phyloP scores from a whole-genome alignment of 2,888 invertebrate genomes.

The Ochlodes sylvanus region DNA sequence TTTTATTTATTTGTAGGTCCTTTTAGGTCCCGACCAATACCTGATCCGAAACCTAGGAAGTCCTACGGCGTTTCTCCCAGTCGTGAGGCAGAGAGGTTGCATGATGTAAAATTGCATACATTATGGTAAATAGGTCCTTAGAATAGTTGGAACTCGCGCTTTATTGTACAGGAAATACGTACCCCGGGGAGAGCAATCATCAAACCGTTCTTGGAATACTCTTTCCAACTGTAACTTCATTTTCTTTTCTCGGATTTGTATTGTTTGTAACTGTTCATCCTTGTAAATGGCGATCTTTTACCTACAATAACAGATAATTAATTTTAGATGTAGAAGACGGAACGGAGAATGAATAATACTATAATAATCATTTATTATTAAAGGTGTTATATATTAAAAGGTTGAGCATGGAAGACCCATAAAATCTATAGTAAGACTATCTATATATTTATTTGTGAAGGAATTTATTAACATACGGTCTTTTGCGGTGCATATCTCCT shows the following conservation, averaged over 20 bases:
- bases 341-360: too few relatives aligned
- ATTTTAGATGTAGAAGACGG: too few relatives aligned
- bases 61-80: constrained; percentile 33
- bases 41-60: constrained; percentile 23
- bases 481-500: too few relatives aligned
- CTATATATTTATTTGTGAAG: too few relatives aligned
- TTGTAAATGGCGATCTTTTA: too few relatives aligned
- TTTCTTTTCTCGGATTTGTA: background rate
- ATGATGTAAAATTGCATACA: constrained; percentile 36
- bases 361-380: too few relatives aligned
- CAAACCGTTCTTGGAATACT: constrained; percentile 26
- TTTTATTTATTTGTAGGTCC: too few relatives aligned
- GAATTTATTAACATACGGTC: too few relatives aligned
- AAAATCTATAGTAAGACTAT: too few relatives aligned
- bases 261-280: background rate
- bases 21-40: constrained; percentile 2
- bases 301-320: too few relatives aligned
- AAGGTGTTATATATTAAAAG: too few relatives aligned
- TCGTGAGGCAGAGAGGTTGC: constrained; percentile 34
- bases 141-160: constrained; percentile 35
- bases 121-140: constrained; percentile 39
- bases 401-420: too few relatives aligned
- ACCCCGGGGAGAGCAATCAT: constrained; percentile 28
- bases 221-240: constrained; percentile 18
- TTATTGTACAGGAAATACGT: constrained; percentile 36